Evolutionary conservation across 2,797 vertebrate genomes (phyloP).

Genomic region (Phrynocephalus vlangalii): DNA sequence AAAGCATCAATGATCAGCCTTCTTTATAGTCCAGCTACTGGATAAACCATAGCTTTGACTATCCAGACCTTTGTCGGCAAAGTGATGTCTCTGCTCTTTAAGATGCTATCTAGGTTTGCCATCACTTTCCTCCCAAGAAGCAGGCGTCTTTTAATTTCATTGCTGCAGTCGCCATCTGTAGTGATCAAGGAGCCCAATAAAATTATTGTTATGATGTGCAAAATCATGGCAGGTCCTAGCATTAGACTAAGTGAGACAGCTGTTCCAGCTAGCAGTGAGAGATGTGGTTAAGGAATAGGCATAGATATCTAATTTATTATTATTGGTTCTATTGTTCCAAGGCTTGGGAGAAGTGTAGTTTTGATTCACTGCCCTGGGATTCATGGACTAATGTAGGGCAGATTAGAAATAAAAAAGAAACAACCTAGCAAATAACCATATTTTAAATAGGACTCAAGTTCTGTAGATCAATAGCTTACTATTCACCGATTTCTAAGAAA

Average conservation of each 20-base stretch:
- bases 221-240: not conserved
- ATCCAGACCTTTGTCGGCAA: too few species aligned
- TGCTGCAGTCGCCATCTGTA: too few species aligned
- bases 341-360: not conserved
- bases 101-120: too few species aligned
- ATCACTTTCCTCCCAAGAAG: too few species aligned
- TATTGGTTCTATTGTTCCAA: not conserved
- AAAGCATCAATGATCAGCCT: too few species aligned
- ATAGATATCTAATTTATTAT: not conserved
- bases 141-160: too few species aligned
- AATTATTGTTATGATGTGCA: too few species aligned
- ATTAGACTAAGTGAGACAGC: not conserved
- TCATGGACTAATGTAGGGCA: not conserved
- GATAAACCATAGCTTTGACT: too few species aligned
- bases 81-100: too few species aligned
- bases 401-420: not conserved
- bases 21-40: too few species aligned
- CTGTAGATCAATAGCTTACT: slow-evolving; percentile 24
- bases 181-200: too few species aligned
- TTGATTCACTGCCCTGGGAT: not conserved
- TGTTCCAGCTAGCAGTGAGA: not conserved
- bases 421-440: too few species aligned
- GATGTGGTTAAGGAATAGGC: not conserved
- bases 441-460: slow-evolving; percentile 24
- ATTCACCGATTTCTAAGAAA: slow-evolving; percentile 60